phyloP scores from a whole-genome alignment of 2,888 invertebrate genomes.

The Oligia strigilis region DNA sequence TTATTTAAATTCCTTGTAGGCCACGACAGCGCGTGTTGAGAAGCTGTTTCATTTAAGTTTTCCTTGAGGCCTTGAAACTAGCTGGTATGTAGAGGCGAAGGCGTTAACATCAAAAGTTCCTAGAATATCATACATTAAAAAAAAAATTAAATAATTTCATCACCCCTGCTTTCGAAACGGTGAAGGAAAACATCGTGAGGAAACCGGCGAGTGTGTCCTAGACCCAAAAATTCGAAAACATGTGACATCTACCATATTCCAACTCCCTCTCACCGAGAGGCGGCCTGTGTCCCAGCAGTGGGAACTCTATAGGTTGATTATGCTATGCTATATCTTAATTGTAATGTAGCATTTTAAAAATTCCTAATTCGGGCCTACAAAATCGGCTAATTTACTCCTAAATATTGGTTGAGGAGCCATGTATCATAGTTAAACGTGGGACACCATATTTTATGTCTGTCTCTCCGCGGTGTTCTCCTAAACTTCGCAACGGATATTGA shows the following conservation, averaged over 20 bases:
- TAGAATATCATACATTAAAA: background rate
- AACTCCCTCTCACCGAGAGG: background rate
- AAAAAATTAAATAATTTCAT: background rate
- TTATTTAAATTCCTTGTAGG: conserved; percentile 69
- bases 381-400: background rate
- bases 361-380: background rate
- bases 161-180: background rate
- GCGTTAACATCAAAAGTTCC: background rate
- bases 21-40: conserved; percentile 73
- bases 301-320: background rate
- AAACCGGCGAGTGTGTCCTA: background rate
- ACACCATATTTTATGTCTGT: background rate
- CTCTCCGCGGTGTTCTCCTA: background rate
- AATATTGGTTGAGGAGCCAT: background rate
- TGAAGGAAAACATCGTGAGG: background rate
- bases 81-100: conserved; percentile 33
- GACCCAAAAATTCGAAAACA: background rate
- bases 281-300: background rate
- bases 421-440: background rate
- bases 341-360: background rate
- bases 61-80: conserved; percentile 58
- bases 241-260: background rate
- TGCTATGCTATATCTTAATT: background rate
- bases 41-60: conserved; percentile 76
- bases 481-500: background rate